A percentile compares a stretch with the other conserved stretches of the same genome.
phyloP scores from a whole-genome alignment of 1,140 invertebrate species.

The Leptonema lineaticorne region DNA sequence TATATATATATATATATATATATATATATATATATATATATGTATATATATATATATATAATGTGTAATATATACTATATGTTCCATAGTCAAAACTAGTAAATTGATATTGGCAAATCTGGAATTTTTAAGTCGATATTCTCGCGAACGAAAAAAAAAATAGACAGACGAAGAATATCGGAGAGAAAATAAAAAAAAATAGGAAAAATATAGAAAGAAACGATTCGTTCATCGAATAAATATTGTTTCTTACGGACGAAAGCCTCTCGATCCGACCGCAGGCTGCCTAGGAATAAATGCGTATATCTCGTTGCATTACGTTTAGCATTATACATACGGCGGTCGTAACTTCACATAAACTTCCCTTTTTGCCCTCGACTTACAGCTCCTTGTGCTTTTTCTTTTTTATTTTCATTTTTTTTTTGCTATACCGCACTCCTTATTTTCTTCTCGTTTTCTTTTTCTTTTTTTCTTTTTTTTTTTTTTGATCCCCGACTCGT shows the following conservation, averaged over 20 bases:
- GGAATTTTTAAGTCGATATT: no score
- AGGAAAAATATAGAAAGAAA: no score
- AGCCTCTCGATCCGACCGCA: neutral
- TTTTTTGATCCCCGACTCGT: no score
- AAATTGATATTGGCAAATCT: no score
- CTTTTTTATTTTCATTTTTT: neutral
- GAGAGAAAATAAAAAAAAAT: neutral
- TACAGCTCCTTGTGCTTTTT: no score
- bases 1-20: no score
- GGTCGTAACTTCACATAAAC: conserved; percentile 4
- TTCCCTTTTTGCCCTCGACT: neutral
- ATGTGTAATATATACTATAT: no score
- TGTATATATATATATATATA: no score
- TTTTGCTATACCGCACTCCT: neutral
- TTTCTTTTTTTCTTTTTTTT: neutral
- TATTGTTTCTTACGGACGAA: conserved; percentile 1
- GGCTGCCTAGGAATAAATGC: conserved; percentile 19
- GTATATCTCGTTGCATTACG: conserved; percentile 21
- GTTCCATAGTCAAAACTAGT: no score
- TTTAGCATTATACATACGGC: conserved; percentile 7
- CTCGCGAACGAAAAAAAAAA: neutral
- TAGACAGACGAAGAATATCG: neutral
- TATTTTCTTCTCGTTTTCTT: neutral
- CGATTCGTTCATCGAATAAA: conserved; percentile 17
- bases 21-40: no score